Base-by-base conservation (phyloP, 2,888 invertebrate genomes). In the Euclidia mi region DNA sequence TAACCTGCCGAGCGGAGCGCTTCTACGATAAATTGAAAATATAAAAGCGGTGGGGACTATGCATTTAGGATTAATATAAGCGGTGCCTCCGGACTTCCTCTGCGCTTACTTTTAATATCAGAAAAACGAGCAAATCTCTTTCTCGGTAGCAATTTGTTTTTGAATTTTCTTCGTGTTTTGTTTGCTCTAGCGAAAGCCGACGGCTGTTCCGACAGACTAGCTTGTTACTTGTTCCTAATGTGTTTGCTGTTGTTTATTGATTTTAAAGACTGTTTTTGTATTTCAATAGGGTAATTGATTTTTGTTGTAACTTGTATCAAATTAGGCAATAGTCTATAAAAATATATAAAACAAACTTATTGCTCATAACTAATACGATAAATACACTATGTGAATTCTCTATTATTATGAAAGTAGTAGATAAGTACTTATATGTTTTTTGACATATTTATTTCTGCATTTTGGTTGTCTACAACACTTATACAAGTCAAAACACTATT, bases 21-120 rank as follows among this genome's bases (percentile, higher is more conserved):
- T 56, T 40, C 42, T 37, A 18, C 17, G 35, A 28, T 55, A 59
- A 70, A 65, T 62, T 69, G 50, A 60, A 70, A 65, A 65, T 51
- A 61, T 53, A 55, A 47, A 52, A 53, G 50, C 46, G 46, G n/a
- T n/a, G 47, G 29, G 53, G 41, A 53, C 49, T 51, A 49, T 60
- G 61, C 55, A 66, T 62, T 56, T 50, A 56, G 64, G 51, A 71
- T 65, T 64, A 68, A 72, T 64, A 62, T 69, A 59, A 71, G 64
- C 56, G 53, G 34, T 46, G 47, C 42, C 52, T 35, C 52, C 44
- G 44, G 35, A 38, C 50, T 50, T 56, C 34, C 38, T 38, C 37
- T 48, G 42, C 35, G 53, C 51, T 55, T 34, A 55, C 58, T 42
- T 64, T 65, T 69, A 46, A 57, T 66, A 62, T 56, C 40, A 63